phyloP scores from a whole-genome alignment of 2,797 vertebrate genomes.

The Dryobates pubescens region DNA sequence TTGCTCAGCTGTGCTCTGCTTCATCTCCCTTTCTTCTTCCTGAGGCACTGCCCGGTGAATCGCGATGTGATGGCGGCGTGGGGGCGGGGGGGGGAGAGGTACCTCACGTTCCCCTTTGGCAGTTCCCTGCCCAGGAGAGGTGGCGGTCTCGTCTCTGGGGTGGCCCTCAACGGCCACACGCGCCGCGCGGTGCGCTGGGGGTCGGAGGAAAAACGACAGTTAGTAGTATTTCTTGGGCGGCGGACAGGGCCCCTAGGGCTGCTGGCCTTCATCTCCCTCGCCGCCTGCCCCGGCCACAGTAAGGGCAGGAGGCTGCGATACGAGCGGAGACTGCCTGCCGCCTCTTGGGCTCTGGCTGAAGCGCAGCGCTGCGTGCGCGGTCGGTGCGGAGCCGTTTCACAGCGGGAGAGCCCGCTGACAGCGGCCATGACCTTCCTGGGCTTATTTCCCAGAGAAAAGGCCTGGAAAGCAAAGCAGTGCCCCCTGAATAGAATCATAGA shows the following conservation, averaged over 20 bases:
- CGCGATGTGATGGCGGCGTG: not conserved
- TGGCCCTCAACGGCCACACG: too few species aligned
- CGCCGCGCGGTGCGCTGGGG: too few species aligned
- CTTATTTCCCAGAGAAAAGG: not conserved
- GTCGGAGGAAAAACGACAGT: too few species aligned
- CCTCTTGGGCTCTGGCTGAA: not conserved
- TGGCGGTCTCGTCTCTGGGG: not conserved
- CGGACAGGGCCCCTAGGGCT: too few species aligned
- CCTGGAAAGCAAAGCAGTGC: not conserved
- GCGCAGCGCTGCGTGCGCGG: too few species aligned
- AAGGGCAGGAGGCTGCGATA: not conserved
- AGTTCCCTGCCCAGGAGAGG: not conserved
- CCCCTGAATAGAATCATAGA: too few species aligned
- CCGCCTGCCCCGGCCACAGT: not conserved
- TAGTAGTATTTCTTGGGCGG: not conserved
- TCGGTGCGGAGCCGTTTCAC: not conserved
- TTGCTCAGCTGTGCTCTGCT: accelerated
- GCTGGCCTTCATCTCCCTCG: not conserved
- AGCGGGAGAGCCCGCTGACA: not conserved
- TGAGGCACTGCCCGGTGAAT: not conserved
- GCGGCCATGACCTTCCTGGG: not conserved
- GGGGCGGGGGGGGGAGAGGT: too few species aligned
- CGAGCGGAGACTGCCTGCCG: not conserved
- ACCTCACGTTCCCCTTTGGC: not conserved
- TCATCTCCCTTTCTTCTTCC: not conserved